Conservation (phyloP, 2,797 vertebrate genomes). For the Chelidonichthys spinosus region DNA sequence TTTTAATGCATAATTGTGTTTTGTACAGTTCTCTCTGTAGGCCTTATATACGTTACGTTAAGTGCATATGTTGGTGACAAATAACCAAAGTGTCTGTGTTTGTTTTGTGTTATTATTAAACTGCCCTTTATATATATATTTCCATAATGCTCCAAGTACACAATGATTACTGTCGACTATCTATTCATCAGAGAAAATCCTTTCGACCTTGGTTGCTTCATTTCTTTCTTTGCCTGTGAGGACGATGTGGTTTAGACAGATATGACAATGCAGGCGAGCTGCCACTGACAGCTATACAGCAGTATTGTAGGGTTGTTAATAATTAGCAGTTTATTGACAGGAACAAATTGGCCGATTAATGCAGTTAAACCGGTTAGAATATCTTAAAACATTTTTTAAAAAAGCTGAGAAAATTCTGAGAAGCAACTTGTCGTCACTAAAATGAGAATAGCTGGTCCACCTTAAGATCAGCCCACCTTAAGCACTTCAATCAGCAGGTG, state of each 20-base stretch:
- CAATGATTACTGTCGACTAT: background rate
- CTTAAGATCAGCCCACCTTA: background rate
- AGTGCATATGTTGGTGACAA: background rate
- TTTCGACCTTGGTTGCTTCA: background rate
- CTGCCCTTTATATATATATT: background rate
- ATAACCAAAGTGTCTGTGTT: background rate
- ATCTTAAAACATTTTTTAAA: too few species aligned
- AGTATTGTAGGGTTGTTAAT: background rate
- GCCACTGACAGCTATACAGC: background rate
- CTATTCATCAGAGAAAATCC: background rate
- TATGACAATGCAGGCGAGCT: background rate
- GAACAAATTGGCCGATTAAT: too few species aligned
- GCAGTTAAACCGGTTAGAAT: too few species aligned
- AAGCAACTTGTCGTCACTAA: background rate
- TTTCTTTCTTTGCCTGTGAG: conserved; percentile 6
- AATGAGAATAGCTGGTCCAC: background rate
- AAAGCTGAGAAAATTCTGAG: background rate
- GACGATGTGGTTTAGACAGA: background rate
- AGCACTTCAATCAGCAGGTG: background rate
- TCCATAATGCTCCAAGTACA: background rate
- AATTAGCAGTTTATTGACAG: background rate
- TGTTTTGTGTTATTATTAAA: background rate
- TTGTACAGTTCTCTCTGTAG: background rate
- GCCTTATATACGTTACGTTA: background rate
- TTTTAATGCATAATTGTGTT: background rate